Percentiles rank a stretch among this genome's conserved stretches.
Evolutionary conservation across 2,797 vertebrate genomes (phyloP).

Genomic region (Podarcis lilfordi): DNA sequence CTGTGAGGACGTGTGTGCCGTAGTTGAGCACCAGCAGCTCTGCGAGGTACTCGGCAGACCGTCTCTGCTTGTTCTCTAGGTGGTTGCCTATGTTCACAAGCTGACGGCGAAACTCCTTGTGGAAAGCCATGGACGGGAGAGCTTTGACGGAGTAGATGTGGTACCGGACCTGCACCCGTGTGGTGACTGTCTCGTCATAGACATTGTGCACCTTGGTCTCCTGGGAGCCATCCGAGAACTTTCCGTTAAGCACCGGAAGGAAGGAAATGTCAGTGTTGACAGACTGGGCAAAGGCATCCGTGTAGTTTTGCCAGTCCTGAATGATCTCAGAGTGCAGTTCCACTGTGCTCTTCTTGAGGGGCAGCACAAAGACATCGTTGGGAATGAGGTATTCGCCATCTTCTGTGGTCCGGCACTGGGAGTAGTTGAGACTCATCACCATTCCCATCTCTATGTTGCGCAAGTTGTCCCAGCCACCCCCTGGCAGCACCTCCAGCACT

Average conservation of each 20-base stretch:
- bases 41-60: conserved; percentile 71
- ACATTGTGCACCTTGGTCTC: conserved; percentile 79
- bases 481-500: conserved; percentile 78
- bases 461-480: conserved; percentile 82
- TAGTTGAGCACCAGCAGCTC: conserved; percentile 80
- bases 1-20: conserved; percentile 81
- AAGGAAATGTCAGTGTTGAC: conserved; percentile 75
- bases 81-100: conserved; percentile 76
- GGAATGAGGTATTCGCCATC: conserved; percentile 79
- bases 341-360: conserved; percentile 70
- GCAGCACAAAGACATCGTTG: conserved; percentile 77
- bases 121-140: conserved; percentile 73
- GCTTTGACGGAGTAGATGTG: conserved; percentile 77
- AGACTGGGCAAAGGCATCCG: conserved; percentile 66
- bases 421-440: conserved; percentile 79
- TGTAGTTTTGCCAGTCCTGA: conserved; percentile 75
- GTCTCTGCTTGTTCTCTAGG: conserved; percentile 81
- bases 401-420: conserved; percentile 77
- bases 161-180: conserved; percentile 79
- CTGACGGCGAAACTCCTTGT: conserved; percentile 72
- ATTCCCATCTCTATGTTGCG: conserved; percentile 78
- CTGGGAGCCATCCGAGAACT: conserved; percentile 76
- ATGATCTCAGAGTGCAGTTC: conserved; percentile 79
- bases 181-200: conserved; percentile 69
- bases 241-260: conserved; percentile 68